A percentile compares a stretch with the other conserved stretches of the same genome.
Evolutionary conservation across 2,888 invertebrate species (phyloP).

Genomic region (Drosophila neotestacea): DNA sequence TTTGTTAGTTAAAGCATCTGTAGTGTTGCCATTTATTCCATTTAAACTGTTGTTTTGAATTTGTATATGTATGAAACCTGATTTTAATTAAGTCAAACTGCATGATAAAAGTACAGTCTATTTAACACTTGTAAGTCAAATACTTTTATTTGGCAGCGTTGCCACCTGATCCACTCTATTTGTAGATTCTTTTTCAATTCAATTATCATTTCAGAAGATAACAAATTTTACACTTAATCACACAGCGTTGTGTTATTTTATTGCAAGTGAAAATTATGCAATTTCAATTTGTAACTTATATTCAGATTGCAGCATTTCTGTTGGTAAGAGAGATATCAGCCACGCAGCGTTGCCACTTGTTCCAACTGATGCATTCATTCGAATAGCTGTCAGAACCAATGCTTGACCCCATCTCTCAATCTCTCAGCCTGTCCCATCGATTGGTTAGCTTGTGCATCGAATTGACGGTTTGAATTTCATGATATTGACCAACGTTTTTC

Average conservation of each 20-base stretch:
- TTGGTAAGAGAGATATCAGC: neutral
- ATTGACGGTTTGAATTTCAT: slow-evolving; percentile 71
- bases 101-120: neutral
- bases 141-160: neutral
- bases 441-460: slow-evolving; percentile 47
- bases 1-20: neutral
- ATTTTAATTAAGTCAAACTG: no score
- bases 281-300: neutral
- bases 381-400: slow-evolving; percentile 24
- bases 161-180: neutral
- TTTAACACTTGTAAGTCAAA: neutral
- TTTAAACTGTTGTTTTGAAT: no score
- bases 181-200: neutral
- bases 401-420: neutral
- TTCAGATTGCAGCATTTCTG: neutral
- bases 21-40: no score
- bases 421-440: neutral
- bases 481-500: slow-evolving; percentile 62
- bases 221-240: neutral
- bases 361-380: slow-evolving; percentile 33
- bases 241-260: neutral
- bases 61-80: no score
- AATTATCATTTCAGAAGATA: no score
- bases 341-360: slow-evolving; percentile 8
- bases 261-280: neutral